Percentiles rank a stretch among this genome's conserved stretches.
Conservation (phyloP, 64 coral and sea anemone genomes). For the Actinia equina region DNA sequence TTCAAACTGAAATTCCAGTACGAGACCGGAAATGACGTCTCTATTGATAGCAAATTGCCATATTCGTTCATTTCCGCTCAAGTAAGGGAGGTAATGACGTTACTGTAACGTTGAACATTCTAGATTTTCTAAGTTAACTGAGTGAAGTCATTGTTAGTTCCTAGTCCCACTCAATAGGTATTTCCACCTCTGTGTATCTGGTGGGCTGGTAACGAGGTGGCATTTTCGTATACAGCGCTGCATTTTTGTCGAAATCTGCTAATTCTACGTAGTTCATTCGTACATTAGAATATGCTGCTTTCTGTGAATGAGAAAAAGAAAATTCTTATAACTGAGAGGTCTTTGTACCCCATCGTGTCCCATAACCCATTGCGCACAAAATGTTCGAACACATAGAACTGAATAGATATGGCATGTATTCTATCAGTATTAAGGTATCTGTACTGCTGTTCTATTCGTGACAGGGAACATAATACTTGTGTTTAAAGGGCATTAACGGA, state of each 20-base stretch:
- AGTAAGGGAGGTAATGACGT: no score
- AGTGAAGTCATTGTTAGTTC: neutral
- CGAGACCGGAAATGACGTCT: no score
- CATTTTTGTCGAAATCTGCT: neutral
- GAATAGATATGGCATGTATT: neutral
- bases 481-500: neutral
- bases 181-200: neutral
- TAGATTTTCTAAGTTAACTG: neutral
- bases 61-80: neutral
- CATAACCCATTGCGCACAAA: neutral
- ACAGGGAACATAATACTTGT: neutral
- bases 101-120: neutral
- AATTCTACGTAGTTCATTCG: constrained; percentile 11
- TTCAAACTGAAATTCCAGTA: no score
- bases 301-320: neutral
- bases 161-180: constrained; percentile 1
- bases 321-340: neutral
- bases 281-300: neutral
- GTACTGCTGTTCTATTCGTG: neutral
- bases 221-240: neutral
- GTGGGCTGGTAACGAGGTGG: neutral
- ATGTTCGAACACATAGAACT: neutral
- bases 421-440: no score
- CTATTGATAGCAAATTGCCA: no score
- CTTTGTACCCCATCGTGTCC: neutral